Percentiles rank a stretch among this genome's conserved stretches.
These are phyloP conservation scores for Cacoxenus indagator DNA, from an alignment of 2,888 invertebrate species.

Conservation along the genomic window DNA sequence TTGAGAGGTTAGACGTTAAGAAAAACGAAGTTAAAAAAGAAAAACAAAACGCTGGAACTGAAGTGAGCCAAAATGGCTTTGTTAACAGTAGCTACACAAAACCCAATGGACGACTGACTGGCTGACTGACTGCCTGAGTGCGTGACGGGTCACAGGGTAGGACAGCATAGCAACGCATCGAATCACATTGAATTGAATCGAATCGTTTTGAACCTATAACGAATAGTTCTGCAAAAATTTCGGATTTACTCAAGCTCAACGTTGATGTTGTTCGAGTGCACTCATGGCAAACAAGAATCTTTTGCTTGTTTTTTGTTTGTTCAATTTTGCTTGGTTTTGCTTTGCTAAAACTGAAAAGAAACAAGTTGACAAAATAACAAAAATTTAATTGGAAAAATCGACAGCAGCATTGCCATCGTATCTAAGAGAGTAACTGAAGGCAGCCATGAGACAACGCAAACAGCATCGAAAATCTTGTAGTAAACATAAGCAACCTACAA, in stretches of 20 bases:
- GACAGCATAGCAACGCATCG: not conserved
- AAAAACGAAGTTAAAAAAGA: too few relatives aligned
- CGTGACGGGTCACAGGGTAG: conserved; percentile 2
- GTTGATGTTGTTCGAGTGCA: conserved; percentile 4
- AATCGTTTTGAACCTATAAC: too few relatives aligned
- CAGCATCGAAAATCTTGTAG: conserved; percentile 3
- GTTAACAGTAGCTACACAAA: conserved; percentile 16
- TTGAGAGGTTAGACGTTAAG: too few relatives aligned
- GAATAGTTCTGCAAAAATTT: too few relatives aligned
- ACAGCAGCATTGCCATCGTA: not conserved
- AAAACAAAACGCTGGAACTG: not conserved
- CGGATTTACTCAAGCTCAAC: not conserved
- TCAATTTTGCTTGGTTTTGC: not conserved
- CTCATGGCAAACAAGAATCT: conserved; percentile 2
- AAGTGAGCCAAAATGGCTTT: not conserved
- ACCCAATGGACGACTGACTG: not conserved
- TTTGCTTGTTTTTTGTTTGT: not conserved
- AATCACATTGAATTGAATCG: not conserved
- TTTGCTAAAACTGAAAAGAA: not conserved
- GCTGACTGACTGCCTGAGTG: not conserved
- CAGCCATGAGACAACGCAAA: not conserved
- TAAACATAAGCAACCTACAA: not conserved
- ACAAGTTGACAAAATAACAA: conserved; percentile 8
- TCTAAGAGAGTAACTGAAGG: not conserved
- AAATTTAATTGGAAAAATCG: conserved; percentile 18